Evolutionary conservation across 2,797 vertebrate genomes (phyloP), one percentile per base, ranked within the genome.

Genomic region (Halcyon smyrnensis): DNA sequence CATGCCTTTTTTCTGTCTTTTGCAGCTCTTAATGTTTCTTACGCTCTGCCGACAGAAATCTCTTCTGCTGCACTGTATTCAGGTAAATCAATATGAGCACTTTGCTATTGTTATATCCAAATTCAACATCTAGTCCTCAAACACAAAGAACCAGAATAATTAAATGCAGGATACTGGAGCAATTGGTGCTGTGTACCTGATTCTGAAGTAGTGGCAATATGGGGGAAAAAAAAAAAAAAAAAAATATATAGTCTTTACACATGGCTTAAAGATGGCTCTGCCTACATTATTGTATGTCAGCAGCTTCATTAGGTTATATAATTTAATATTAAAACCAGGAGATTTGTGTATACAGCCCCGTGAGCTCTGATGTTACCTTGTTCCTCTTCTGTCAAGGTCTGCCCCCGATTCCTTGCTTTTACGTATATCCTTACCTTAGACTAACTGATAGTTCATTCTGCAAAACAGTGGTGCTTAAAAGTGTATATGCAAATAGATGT

Each of bases 121-220:
- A 68, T 34, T 56, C 78, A 60, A 24, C 46, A 45, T 8, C 41
- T 60, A 1, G 1, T 48, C 32, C 64, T 77, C 60, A 69, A 50
- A 50, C 7, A 25, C 56, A 70, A 70, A 28, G 23, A 67, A 32
- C 16, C 43, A 48, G 39, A 28, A 9, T 27, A 79, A 71, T 24
- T 50, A 10, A 54, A 9, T 8, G 4, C 34, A 8, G n/a, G 30
- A 36, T 1, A 17, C 25, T 5, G 5, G 64, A n/a, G 28, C 25
- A 6, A 45, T 8, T 25, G 9, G 3, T 6, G 51, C 51, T 41
- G 25, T 3, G 0, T 21, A 28, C 56, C 48, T 30, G 48, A 16
- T 11, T 9, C 53, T 19, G 54, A 39, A 63, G 53, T 3, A 21
- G 25, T 9, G 54, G 30, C 30, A 41, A 6, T 2, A n/a, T 3